phyloP scores from a whole-genome alignment of 2,888 invertebrate species.

The Melinopterus prodromus region DNA sequence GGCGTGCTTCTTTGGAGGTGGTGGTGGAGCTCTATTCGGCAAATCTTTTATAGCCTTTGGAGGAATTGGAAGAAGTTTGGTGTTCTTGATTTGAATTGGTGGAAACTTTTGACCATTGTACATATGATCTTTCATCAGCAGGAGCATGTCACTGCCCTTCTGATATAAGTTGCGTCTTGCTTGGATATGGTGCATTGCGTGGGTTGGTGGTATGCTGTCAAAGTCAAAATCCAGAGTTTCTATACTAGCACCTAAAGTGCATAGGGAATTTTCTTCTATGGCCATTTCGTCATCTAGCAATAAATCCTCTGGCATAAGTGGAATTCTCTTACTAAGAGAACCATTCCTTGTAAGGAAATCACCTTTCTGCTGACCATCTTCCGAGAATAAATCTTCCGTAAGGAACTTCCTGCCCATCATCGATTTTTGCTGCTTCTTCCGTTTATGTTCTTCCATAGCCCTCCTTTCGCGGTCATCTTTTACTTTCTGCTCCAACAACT shows the following conservation, averaged over 20 bases:
- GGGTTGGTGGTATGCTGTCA: conserved; percentile 8
- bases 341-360: background rate
- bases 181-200: conserved; percentile 27
- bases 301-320: background rate
- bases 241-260: conserved; percentile 14
- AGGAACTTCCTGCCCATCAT: conserved; percentile 23
- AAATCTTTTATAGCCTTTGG: background rate
- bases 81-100: conserved; percentile 16
- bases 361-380: background rate
- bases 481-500: background rate
- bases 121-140: conserved; percentile 36
- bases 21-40: background rate
- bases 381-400: background rate
- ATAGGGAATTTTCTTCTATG: conserved; percentile 11
- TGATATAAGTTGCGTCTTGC: conserved; percentile 26
- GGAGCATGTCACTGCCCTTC: conserved; percentile 13
- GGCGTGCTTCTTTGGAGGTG: background rate
- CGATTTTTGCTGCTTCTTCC: conserved; percentile 7
- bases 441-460: background rate
- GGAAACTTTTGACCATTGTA: conserved; percentile 35
- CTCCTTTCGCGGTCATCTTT: conserved; percentile 7
- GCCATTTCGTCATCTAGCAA: conserved; percentile 18
- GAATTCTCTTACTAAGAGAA: no score
- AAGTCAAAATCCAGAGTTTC: conserved; percentile 26
- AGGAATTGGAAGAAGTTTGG: background rate